phyloP scores from a whole-genome alignment of 2,113 vertebrate species.

The Vidua chalybeata region DNA sequence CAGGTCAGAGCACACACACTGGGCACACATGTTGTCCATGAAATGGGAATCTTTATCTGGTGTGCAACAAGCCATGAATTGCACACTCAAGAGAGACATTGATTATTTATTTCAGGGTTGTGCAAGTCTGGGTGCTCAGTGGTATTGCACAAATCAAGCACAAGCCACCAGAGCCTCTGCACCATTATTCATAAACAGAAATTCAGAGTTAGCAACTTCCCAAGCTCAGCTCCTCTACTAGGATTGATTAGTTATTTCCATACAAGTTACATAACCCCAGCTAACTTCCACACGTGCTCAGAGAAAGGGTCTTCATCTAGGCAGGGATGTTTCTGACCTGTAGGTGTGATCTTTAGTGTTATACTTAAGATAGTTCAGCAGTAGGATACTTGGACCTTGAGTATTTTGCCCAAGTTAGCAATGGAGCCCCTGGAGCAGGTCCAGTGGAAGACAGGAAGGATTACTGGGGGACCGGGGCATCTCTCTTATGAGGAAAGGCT shows the following conservation, averaged over 20 bases:
- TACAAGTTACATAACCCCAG: background rate
- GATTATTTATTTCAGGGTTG: background rate
- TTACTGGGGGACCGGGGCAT: background rate
- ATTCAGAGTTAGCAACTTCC: background rate
- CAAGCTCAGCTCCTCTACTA: background rate
- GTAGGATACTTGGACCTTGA: background rate
- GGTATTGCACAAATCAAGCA: background rate
- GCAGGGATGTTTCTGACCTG: background rate
- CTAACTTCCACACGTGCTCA: background rate
- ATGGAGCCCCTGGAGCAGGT: background rate
- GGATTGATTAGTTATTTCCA: background rate
- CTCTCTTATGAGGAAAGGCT: background rate
- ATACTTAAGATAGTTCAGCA: background rate
- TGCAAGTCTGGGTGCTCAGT: background rate
- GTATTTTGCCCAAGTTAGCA: background rate
- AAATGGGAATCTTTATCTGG: background rate
- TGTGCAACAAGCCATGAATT: background rate
- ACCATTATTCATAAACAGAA: background rate
- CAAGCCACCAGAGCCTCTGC: fast-evolving
- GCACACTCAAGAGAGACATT: background rate
- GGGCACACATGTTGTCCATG: background rate
- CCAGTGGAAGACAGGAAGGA: background rate
- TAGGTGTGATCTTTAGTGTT: background rate
- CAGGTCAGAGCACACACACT: background rate
- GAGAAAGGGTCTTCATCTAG: background rate